Evolutionary conservation across 2,888 invertebrate species (phyloP).

Genomic region (Siphonodentalium dalli): DNA sequence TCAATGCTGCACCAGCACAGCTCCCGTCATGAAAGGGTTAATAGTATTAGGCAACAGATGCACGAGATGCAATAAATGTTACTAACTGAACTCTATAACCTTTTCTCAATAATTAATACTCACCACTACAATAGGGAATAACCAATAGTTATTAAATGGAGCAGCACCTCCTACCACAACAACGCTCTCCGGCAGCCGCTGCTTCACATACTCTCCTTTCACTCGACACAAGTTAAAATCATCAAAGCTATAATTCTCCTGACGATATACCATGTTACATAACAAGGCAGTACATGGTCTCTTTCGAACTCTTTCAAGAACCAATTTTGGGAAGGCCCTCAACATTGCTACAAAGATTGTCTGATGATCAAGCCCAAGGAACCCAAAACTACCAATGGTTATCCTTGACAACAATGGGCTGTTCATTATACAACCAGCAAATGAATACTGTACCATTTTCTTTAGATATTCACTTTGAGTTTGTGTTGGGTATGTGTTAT

Average conservation of each 20-base stretch:
- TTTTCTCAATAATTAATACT: conserved; percentile 36
- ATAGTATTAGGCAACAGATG: no score
- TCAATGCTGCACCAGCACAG: no score
- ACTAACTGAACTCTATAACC: no score
- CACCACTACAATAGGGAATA: conserved; percentile 64
- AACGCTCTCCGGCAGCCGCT: conserved; percentile 49
- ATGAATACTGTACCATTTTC: conserved; percentile 58
- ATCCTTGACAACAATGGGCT: conserved; percentile 47
- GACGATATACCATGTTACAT: conserved; percentile 47
- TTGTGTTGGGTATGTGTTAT: conserved; percentile 50
- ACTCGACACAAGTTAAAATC: conserved; percentile 42
- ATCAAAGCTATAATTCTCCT: conserved; percentile 38
- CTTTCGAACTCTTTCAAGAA: conserved; percentile 51
- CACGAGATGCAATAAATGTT: no score
- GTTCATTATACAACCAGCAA: conserved; percentile 50
- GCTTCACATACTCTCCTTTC: conserved; percentile 59
- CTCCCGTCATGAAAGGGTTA: no score
- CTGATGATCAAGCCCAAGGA: conserved; percentile 49
- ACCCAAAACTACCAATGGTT: conserved; percentile 35
- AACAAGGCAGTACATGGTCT: conserved; percentile 59
- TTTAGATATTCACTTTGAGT: conserved; percentile 47
- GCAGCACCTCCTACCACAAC: conserved; percentile 54
- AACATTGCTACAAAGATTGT: conserved; percentile 49
- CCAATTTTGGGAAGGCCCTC: conserved; percentile 59
- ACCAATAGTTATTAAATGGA: conserved; percentile 61